Evolutionary conservation across 1,140 invertebrate genomes (phyloP).

Genomic region (Listronotus oregonensis): DNA sequence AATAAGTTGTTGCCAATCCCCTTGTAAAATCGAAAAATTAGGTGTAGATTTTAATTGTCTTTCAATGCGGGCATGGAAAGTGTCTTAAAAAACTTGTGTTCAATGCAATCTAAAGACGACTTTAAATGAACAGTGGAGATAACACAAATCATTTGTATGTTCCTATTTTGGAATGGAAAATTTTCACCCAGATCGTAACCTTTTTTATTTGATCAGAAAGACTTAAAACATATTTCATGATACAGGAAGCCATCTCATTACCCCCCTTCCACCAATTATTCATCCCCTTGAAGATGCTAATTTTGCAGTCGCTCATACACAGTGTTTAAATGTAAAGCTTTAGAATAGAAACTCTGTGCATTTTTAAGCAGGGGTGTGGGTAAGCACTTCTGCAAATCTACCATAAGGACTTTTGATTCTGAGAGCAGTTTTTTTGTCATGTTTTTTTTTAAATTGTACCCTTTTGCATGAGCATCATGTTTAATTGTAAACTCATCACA

Average conservation of each 20-base stretch:
- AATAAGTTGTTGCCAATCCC: constrained; percentile 34
- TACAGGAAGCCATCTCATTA: constrained; percentile 28
- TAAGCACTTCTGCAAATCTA: too few species aligned
- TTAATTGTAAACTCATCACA: neutral
- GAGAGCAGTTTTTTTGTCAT: constrained; percentile 8
- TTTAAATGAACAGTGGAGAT: too few species aligned
- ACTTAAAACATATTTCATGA: constrained; percentile 5
- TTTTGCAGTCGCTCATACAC: too few species aligned
- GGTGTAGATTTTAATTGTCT: constrained; percentile 19
- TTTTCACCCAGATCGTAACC: constrained; percentile 22
- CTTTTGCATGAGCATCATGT: neutral
- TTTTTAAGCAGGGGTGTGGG: too few species aligned
- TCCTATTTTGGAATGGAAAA: neutral
- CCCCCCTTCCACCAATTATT: constrained; percentile 19
- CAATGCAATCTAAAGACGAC: constrained; percentile 10
- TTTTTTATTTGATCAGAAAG: constrained; percentile 6
- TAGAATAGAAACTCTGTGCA: too few species aligned
- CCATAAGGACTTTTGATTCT: too few species aligned
- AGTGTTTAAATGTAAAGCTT: too few species aligned
- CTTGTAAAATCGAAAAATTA: constrained; percentile 7
- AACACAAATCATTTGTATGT: too few species aligned
- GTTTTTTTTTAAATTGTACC: neutral
- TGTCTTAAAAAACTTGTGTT: constrained; percentile 32
- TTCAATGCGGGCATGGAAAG: constrained; percentile 20
- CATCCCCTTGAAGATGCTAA: constrained; percentile 33